A percentile compares a stretch with the other conserved stretches of the same genome.
phyloP scores from a whole-genome alignment of 2,888 invertebrate species.

The Drosophila falleni region DNA sequence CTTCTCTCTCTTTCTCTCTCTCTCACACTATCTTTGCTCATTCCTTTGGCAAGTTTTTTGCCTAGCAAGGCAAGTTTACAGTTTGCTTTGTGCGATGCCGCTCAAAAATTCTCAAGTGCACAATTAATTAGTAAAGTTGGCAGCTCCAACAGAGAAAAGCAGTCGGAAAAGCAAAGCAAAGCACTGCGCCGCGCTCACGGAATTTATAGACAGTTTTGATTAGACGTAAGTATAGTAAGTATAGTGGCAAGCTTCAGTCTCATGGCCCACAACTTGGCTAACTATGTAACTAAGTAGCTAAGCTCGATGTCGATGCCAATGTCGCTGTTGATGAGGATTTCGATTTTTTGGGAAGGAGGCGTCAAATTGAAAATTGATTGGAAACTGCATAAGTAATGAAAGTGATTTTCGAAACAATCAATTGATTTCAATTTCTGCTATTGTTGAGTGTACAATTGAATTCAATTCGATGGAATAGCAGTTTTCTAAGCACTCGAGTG shows the following conservation, averaged over 20 bases:
- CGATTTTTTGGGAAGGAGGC: slow-evolving; percentile 7
- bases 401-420: slow-evolving; percentile 37
- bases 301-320: slow-evolving; percentile 24
- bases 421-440: slow-evolving; percentile 35
- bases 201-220: slow-evolving; percentile 72
- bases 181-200: slow-evolving; percentile 24
- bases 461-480: slow-evolving; percentile 28
- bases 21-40: not conserved
- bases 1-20: not conserved
- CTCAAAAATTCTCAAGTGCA: slow-evolving; percentile 78
- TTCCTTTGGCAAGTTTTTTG: slow-evolving; percentile 50
- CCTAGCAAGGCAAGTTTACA: slow-evolving; percentile 62
- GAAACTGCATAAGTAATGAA: slow-evolving; percentile 73
- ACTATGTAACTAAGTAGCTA: slow-evolving; percentile 48
- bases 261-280: slow-evolving; percentile 25
- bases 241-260: not conserved
- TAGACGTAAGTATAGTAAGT: slow-evolving; percentile 41
- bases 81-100: slow-evolving; percentile 63
- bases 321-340: slow-evolving; percentile 2
- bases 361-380: slow-evolving; percentile 74
- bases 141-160: slow-evolving; percentile 26
- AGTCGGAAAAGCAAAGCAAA: slow-evolving; percentile 29
- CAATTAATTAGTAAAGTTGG: slow-evolving; percentile 79
- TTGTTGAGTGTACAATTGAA: slow-evolving; percentile 43
- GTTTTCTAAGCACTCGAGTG: slow-evolving; percentile 24